Evolutionary conservation across 1,140 invertebrate genomes (phyloP).

Genomic region (Cyphomyrmex costatus): DNA sequence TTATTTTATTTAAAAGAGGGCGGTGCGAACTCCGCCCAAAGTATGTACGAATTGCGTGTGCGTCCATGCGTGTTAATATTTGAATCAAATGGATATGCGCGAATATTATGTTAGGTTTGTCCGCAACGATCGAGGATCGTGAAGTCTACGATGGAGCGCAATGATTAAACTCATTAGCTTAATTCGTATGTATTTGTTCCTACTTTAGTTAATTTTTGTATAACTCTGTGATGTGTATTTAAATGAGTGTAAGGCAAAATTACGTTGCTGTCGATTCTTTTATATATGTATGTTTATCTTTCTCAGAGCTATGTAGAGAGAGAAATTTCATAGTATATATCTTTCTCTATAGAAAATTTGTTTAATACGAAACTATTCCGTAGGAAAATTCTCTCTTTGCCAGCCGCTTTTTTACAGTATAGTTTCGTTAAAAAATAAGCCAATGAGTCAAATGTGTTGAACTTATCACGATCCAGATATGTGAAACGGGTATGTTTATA

Average conservation of each 20-base stretch:
- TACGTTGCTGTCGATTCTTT: not conserved
- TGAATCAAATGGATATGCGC: conserved; percentile 16
- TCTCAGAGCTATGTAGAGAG: not conserved
- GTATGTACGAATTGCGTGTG: not conserved
- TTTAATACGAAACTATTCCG: not conserved
- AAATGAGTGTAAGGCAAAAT: conserved; percentile 2
- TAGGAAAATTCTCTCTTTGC: conserved; percentile 20
- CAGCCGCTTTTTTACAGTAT: not conserved
- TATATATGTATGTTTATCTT: not conserved
- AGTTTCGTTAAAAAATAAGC: conserved; percentile 9
- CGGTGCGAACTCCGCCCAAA: not conserved
- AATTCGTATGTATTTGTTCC: not conserved
- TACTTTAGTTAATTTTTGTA: conserved; percentile 5
- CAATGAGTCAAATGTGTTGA: conserved; percentile 1
- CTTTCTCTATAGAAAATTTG: not conserved
- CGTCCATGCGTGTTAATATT: conserved; percentile 15
- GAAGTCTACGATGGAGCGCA: conserved; percentile 41
- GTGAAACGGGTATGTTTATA: not conserved
- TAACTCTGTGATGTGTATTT: conserved; percentile 20
- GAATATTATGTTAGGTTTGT: conserved; percentile 39
- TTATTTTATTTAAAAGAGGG: not conserved
- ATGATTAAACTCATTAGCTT: conserved; percentile 31
- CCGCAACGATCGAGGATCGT: conserved; percentile 44
- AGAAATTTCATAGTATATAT: not conserved
- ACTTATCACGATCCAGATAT: conserved; percentile 1